phyloP scores from a whole-genome alignment of 2,797 vertebrate species.

The Podarcis siculus region DNA sequence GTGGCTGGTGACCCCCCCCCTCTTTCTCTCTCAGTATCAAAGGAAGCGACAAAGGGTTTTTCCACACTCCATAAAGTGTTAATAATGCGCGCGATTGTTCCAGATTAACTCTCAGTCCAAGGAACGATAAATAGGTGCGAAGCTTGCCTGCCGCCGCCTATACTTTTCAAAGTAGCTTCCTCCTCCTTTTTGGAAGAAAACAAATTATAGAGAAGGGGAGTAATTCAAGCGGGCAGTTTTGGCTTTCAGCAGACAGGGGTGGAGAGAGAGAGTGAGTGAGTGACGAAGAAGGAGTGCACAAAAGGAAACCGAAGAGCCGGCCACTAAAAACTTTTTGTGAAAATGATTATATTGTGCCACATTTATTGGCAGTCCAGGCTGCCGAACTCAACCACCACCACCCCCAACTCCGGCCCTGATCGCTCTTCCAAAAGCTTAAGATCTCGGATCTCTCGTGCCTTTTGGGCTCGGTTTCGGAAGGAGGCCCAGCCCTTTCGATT shows the following conservation, averaged over 20 bases:
- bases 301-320: background rate
- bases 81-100: background rate
- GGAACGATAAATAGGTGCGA: background rate
- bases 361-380: no score
- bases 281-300: background rate
- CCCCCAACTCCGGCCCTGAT: no score
- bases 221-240: background rate
- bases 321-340: background rate
- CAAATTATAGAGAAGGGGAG: background rate
- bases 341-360: background rate
- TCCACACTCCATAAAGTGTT: conserved; percentile 14
- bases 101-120: conserved; percentile 6
- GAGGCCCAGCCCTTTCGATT: background rate
- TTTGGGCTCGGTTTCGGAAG: background rate
- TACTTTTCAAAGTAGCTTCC: background rate
- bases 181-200: background rate
- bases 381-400: background rate
- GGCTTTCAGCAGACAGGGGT: background rate
- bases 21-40: background rate
- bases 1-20: background rate
- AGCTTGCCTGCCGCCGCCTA: background rate
- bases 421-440: background rate
- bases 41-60: background rate
- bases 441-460: background rate
- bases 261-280: no score